Conservation (phyloP, 2,888 invertebrate species). For the Mylabris sibirica region DNA sequence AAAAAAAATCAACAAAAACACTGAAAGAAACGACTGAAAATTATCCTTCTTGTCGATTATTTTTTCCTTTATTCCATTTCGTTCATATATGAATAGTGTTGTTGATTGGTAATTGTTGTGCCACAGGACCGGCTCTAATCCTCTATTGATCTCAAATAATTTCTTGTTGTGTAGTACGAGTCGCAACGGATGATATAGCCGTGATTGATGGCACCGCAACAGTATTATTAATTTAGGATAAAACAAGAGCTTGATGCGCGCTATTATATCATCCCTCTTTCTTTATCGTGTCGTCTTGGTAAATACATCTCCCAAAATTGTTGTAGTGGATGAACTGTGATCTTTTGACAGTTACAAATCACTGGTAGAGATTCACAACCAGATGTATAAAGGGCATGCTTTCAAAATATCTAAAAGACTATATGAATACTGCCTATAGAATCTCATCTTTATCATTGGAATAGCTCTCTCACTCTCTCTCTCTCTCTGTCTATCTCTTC, state of each 20-base stretch:
- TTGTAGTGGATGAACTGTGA: slow-evolving; percentile 50
- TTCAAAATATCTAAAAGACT: slow-evolving; percentile 25
- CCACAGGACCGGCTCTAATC: background rate
- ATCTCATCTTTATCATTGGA: slow-evolving; percentile 31
- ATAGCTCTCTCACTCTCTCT: background rate
- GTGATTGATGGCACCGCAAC: slow-evolving; percentile 47
- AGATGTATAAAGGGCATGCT: slow-evolving; percentile 43
- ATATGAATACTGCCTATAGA: background rate
- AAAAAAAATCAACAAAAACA: slow-evolving; percentile 13
- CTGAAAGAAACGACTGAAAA: slow-evolving; percentile 14
- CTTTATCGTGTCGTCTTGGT: slow-evolving; percentile 40
- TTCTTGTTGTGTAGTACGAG: slow-evolving; percentile 35
- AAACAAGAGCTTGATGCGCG: slow-evolving; percentile 41
- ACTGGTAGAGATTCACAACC: slow-evolving; percentile 43
- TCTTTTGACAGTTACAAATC: slow-evolving; percentile 49
- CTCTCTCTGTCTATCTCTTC: slow-evolving; percentile 14
- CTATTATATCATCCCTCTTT: slow-evolving; percentile 28
- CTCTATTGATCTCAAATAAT: slow-evolving; percentile 28
- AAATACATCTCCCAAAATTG: slow-evolving; percentile 42
- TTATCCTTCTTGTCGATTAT: background rate
- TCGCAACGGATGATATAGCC: slow-evolving; percentile 28
- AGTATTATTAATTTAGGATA: slow-evolving; percentile 51
- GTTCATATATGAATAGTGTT: slow-evolving; percentile 2
- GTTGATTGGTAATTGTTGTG: slow-evolving; percentile 11
- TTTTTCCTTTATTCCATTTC: background rate